Evolutionary conservation across 2,888 invertebrate genomes (phyloP), one percentile per base, ranked within the genome.

Genomic region (Dasysyrphus tricinctus): DNA sequence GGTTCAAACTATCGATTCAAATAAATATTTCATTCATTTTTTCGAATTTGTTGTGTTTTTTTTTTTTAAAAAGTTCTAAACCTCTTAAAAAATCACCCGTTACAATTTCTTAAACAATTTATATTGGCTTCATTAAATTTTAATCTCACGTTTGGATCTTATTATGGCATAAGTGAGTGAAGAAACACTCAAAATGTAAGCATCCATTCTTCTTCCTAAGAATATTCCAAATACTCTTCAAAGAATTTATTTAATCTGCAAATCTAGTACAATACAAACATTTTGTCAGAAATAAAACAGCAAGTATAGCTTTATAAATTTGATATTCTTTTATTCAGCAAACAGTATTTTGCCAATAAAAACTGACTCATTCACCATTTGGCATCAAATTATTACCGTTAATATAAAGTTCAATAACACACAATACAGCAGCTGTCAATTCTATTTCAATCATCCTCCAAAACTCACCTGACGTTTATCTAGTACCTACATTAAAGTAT

Each of bases 401-500:
- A 69, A 37, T 2, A 29, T n/a, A 44, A 54, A 54, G 34, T 67
- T 47, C 14, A 67, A 67, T 37, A 67, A 72, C 24, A 57, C 59
- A 14, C 32, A 16, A 16, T 14, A 65, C 76, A 79, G 70, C 76
- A 79, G 70, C 74, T 78, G 69, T 49, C 73, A 69, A 61, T 61
- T 42, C 19, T 42, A 70, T 39, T 65, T 65, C 63, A 79, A 70
- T 70, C 32, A 76, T 49, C 80, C 80, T 67, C 61, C 75, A 70
- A 70, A 83, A 72, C 59, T 72, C 72, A 67, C 59, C 59, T 84
- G 67, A 70, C 65, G 51, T 44, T 59, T 47, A 32, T 32, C 32
- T 32, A 24, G 24, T 24, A 24, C n/a, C n/a, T n/a, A n/a, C n/a
- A n/a, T n/a, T n/a, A n/a, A n/a, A n/a, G n/a, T 24, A 3, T 2